Conservation (phyloP, 2,113 vertebrate species). For the Chlorodrepanis virens region DNA sequence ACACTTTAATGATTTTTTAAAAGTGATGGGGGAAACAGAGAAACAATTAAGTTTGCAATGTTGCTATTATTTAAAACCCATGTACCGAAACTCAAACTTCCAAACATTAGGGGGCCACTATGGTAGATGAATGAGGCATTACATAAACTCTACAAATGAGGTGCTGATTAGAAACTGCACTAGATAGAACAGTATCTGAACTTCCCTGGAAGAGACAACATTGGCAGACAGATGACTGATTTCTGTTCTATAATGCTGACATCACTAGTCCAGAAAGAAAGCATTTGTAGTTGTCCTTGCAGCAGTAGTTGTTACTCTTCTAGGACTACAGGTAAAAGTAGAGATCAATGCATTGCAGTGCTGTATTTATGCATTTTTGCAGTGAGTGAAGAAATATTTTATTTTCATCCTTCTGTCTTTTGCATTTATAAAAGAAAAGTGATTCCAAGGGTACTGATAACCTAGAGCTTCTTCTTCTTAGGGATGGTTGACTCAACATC, state of each 20-base stretch:
- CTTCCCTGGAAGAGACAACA: background rate
- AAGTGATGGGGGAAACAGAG: background rate
- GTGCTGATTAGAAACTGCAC: background rate
- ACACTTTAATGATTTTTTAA: background rate
- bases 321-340: background rate
- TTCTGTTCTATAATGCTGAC: background rate
- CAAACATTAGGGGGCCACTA: background rate
- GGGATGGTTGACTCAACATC: background rate
- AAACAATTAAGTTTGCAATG: background rate
- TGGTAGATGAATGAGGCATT: background rate
- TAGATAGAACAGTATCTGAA: background rate
- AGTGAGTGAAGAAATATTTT: background rate
- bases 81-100: background rate
- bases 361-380: background rate
- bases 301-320: background rate
- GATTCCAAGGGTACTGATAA: background rate
- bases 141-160: background rate
- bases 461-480: background rate
- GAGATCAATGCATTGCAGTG: background rate
- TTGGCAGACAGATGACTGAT: background rate
- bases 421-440: background rate
- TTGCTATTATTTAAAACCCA: background rate
- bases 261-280: background rate
- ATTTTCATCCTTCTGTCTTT: background rate
- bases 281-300: background rate